A percentile compares a stretch with the other conserved stretches of the same genome.
Conservation (phyloP, 1,140 invertebrate genomes). For the Epicauta chinensis region DNA sequence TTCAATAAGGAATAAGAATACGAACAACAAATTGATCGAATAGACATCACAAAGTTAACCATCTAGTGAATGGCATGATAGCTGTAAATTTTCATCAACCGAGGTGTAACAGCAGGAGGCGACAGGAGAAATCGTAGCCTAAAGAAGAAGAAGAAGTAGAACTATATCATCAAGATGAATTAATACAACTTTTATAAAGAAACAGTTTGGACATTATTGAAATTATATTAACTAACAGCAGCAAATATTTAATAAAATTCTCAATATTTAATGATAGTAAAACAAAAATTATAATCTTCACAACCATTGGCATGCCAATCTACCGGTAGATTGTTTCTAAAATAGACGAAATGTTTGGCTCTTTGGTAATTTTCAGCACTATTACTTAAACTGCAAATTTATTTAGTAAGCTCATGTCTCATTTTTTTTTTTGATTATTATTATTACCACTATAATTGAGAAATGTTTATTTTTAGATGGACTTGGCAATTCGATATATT, state of each 20-base stretch:
- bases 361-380: constrained; percentile 7
- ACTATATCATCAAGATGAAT: no score
- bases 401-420: neutral
- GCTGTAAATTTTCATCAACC: no score
- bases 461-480: constrained; percentile 53
- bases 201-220: no score
- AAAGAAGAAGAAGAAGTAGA: no score
- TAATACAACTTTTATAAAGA: no score
- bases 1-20: no score
- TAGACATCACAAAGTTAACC: no score
- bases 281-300: neutral
- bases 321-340: constrained; percentile 13
- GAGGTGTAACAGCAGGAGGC: no score
- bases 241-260: neutral
- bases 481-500: constrained; percentile 79
- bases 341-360: constrained; percentile 21
- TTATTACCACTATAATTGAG: neutral
- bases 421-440: no score
- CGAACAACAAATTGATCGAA: no score
- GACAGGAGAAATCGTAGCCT: no score
- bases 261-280: neutral
- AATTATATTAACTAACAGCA: neutral
- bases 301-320: constrained; percentile 18
- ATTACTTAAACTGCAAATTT: neutral
- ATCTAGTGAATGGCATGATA: no score